A percentile compares a stretch with the other conserved stretches of the same genome.
These are phyloP conservation scores for Petrocephalus microphthalmus DNA, from an alignment of 2,113 vertebrate species.

Conservation along the genomic window DNA sequence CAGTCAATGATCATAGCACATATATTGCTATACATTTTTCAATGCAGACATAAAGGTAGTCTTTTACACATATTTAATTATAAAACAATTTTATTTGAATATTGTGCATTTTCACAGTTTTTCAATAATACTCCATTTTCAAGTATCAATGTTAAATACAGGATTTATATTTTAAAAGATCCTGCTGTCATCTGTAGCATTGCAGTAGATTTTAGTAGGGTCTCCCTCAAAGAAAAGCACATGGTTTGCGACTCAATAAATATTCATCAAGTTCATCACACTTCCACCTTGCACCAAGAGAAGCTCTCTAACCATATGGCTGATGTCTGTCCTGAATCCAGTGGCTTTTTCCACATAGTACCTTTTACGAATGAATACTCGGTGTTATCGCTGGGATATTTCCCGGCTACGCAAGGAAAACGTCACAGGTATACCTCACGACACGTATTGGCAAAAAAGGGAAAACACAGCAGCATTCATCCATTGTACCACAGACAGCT, in stretches of 20 bases:
- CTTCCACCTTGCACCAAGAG: not conserved
- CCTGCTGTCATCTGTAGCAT: not conserved
- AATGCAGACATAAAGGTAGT: not conserved
- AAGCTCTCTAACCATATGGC: not conserved
- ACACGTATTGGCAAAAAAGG: not conserved
- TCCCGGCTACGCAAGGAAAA: not conserved
- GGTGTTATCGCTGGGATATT: not conserved
- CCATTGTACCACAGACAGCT: not conserved
- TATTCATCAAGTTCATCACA: not conserved
- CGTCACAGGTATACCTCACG: not conserved
- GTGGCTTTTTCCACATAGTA: not conserved
- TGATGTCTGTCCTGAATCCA: not conserved
- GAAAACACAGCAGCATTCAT: not conserved
- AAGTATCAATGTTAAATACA: slow-evolving; percentile 26
- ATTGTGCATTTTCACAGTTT: slow-evolving; percentile 29
- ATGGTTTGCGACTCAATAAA: not conserved
- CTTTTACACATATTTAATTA: slow-evolving; percentile 17
- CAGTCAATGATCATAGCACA: not conserved
- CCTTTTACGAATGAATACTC: not conserved
- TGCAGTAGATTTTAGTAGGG: not conserved
- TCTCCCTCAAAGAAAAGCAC: not conserved
- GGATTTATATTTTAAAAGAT: not conserved
- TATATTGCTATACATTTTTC: not conserved
- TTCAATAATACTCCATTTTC: slow-evolving; percentile 18
- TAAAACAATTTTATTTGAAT: slow-evolving; percentile 16